phyloP scores from a whole-genome alignment of 2,888 invertebrate species.

The Imbricaverruca yamaguchii region DNA sequence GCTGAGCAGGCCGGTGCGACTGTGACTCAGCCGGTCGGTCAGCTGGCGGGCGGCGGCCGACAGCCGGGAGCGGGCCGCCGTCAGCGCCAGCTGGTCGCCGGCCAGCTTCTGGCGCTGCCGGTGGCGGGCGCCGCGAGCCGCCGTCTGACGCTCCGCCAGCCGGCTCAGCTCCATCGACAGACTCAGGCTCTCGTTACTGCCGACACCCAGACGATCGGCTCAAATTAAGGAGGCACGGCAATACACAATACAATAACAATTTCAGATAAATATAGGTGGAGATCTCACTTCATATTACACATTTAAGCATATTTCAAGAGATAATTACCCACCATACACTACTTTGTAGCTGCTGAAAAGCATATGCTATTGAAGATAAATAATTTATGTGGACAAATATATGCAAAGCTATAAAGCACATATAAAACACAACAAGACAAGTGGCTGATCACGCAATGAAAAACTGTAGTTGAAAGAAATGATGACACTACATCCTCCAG shows the following conservation, averaged over 20 bases:
- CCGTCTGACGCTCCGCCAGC: background rate
- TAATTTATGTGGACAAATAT: too few species aligned
- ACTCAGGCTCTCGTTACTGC: conserved; percentile 7
- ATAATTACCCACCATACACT: too few species aligned
- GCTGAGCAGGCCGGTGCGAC: background rate
- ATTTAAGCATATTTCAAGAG: too few species aligned
- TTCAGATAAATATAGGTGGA: too few species aligned
- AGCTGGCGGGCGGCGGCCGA: conserved; percentile 18
- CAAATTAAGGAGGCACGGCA: too few species aligned
- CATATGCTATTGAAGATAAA: too few species aligned
- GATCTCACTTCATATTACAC: too few species aligned
- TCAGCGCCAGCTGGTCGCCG: conserved; percentile 9
- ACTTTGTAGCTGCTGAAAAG: too few species aligned
- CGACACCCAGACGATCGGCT: background rate
- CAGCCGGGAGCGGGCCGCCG: background rate
- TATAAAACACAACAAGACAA: background rate
- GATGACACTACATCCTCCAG: too few species aligned
- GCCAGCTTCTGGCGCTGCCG: background rate
- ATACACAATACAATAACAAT: too few species aligned
- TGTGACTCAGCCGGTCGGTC: conserved; percentile 20
- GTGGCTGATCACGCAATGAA: background rate
- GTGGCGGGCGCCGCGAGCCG: background rate
- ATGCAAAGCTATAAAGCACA: too few species aligned
- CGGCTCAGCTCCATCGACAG: conserved; percentile 3
- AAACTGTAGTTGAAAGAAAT: too few species aligned